Percentiles rank a stretch among this genome's conserved stretches.
phyloP scores from a whole-genome alignment of 2,888 invertebrate genomes.

The Ditylenchus weischeri region DNA sequence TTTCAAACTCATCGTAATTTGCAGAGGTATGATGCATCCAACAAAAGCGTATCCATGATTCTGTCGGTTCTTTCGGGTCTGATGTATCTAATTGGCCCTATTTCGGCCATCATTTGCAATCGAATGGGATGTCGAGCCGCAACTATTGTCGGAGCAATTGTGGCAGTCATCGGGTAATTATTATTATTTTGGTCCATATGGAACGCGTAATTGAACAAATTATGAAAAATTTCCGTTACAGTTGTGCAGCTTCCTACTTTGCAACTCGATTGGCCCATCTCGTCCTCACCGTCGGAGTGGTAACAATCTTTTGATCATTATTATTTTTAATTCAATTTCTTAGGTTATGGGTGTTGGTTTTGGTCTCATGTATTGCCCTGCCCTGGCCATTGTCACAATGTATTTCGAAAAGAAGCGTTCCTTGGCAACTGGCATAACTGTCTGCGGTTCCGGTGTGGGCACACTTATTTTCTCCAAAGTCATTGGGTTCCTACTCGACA shows the following conservation, averaged over 20 bases:
- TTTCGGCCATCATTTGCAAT: constrained; percentile 90
- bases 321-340: too few relatives aligned
- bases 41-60: not conserved
- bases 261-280: constrained; percentile 79
- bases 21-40: not conserved
- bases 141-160: constrained; percentile 78
- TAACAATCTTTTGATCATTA: too few relatives aligned
- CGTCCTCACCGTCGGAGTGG: constrained; percentile 86
- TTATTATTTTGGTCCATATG: constrained; percentile 13
- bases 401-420: constrained; percentile 88
- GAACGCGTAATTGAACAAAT: not conserved
- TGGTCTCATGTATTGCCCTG: constrained; percentile 93
- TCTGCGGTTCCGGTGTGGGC: constrained; percentile 94
- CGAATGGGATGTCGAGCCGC: constrained; percentile 86
- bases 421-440: constrained; percentile 90
- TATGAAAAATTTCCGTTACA: constrained; percentile 21
- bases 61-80: constrained; percentile 65
- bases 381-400: constrained; percentile 79
- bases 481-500: constrained; percentile 66
- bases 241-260: constrained; percentile 76
- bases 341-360: constrained; percentile 79
- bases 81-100: constrained; percentile 81
- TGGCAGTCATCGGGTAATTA: constrained; percentile 67
- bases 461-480: constrained; percentile 80
- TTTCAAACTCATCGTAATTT: not conserved